Evolutionary conservation across 2,888 invertebrate species (phyloP), one percentile per base, ranked within the genome.

Genomic region (Belgica antarctica): DNA sequence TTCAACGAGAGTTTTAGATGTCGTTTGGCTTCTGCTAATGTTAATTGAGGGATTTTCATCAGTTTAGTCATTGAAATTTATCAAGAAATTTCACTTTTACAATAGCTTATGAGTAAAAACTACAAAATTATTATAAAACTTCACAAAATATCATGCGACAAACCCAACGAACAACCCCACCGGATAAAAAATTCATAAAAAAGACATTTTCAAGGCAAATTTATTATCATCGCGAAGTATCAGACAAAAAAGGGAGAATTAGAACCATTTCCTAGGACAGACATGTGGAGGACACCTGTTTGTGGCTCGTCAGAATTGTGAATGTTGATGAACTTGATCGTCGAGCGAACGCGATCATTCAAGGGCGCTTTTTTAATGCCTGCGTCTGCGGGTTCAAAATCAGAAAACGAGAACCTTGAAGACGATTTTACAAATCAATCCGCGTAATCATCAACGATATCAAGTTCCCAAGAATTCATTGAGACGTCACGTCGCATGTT

Each of bases 201-300:
- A 63, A 24, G 41, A 63, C n/a, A 25, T 36, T 36, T n/a, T 8
- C 15, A 19, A 15, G 8, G 8, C 7, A 36, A 63, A 63, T 63
- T 63, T 63, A 63, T 47, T 46, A 66, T 66, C 47, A 25, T 12
- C 27, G 12, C 19, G 22, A 52, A 52, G 22, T 61, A n/a, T n/a
- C 10, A n/a, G 25, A 17, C 22, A 15, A 24, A 28, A 61, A 61
- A 7, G 25, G 24, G 52, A 52, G 52, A 17, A 17, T 19, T 52
- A 12, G 22, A 52, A 52, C 52, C 52, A 52, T 52, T 52, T 52
- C 22, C 52, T 52, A 52, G 68, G n/a, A 17, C 28, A 7, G 1
- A 66, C 66, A 68, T 68, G n/a, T 68, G 52, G 24, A 19, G 19
- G 52, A 27, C 68, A 68, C 57, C 52, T 68, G 68, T 68, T 68